Evolutionary conservation across 2,113 vertebrate species (phyloP).

Genomic region (Sterna hirundo): DNA sequence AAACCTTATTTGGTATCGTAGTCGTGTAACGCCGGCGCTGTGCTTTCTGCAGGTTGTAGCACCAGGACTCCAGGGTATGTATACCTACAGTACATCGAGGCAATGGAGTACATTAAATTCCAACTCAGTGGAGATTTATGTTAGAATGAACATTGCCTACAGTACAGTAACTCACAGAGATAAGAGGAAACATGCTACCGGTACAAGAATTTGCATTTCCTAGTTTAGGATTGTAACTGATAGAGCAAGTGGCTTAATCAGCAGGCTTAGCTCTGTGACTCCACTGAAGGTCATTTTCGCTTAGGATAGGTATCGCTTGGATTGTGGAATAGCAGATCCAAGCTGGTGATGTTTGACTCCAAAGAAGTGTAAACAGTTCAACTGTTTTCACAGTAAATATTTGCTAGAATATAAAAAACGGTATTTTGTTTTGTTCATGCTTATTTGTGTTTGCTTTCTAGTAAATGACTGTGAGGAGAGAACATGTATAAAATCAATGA

Average conservation of each 20-base stretch:
- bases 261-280: neutral
- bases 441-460: conserved; percentile 23
- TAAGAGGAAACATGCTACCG: neutral
- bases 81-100: neutral
- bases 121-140: conserved; percentile 38
- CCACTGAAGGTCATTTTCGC: conserved; percentile 15
- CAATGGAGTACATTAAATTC: conserved; percentile 41
- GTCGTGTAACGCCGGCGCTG: neutral
- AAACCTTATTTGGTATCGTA: neutral
- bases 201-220: conserved; percentile 18
- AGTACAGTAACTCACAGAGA: conserved; percentile 27
- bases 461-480: neutral
- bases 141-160: conserved; percentile 28
- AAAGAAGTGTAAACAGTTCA: conserved; percentile 3
- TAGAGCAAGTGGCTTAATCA: neutral
- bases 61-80: conserved; percentile 29
- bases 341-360: neutral
- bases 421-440: neutral
- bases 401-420: neutral
- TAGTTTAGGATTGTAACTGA: neutral
- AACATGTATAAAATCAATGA: neutral
- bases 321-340: neutral
- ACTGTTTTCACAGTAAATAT: conserved; percentile 22
- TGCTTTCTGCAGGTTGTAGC: neutral
- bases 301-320: neutral